Evolutionary conservation across 2,888 invertebrate genomes (phyloP), one percentile per base, ranked within the genome.

Genomic region (Stenurella melanura): DNA sequence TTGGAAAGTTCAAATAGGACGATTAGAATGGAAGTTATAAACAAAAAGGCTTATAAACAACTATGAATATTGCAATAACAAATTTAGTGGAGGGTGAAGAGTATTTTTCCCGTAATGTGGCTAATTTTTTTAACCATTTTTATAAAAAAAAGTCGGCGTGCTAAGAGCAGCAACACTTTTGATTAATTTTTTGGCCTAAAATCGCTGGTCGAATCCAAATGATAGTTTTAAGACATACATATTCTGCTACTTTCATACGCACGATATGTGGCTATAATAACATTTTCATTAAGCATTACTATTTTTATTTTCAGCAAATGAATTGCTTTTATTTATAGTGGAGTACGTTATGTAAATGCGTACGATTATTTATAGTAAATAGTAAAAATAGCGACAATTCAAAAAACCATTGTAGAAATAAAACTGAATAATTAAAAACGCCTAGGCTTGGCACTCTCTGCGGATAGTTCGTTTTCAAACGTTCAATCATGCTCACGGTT

Each of bases 361-460:
- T 21, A 56, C 26, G 67, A n/a, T n/a, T n/a, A n/a, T 26, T 12
- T 15, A 50, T 69, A 57, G 69, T 69, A 69, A 69, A 69, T 69
- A 69, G 69, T 57, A 58, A 69, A 69, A 69, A 56, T 57, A 56
- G 38, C 30, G 9, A 7, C 30, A 34, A 54, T 67, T 19, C 3
- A 30, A 30, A 9, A 56, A n/a, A 15, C 19, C 68, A 69, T 38
- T 38, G 57, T 57, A 58, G 11, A 38, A 26, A 34, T 18, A 69
- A 57, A 17, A 57, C 34, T n/a, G n/a, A 69, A 5, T 57, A 68
- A 69, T 58, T 57, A 30, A 34, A 18, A 57, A 57, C 10, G 34
- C 9, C 69, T 69, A 69, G 69, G 69, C 57, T 69, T 12, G 57
- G 30, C 30, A 38, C 18, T 58, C 69, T 58, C 69, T 9, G 15